Conservation (phyloP, 2,113 vertebrate species). For the Saccopteryx bilineata region DNA sequence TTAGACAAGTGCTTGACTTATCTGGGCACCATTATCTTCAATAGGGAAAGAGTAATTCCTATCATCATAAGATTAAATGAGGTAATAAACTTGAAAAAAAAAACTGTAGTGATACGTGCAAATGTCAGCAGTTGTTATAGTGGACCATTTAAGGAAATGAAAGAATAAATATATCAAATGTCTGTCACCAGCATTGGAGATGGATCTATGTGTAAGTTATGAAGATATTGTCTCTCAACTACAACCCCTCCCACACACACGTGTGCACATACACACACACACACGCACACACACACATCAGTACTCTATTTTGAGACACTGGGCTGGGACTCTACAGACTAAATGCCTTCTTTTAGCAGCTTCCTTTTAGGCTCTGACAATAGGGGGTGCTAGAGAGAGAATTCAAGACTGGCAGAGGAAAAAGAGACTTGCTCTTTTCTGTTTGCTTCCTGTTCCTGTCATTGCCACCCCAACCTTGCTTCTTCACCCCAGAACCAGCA, state of each 20-base stretch:
- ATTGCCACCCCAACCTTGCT: background rate
- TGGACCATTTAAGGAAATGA: background rate
- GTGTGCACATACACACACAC: background rate
- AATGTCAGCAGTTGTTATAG: background rate
- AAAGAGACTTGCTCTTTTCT: background rate
- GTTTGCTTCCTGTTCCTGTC: background rate
- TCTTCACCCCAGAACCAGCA: background rate
- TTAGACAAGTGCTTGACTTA: background rate
- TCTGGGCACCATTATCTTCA: background rate
- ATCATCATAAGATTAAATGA: constrained; percentile 34
- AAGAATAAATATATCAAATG: background rate
- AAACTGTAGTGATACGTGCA: background rate
- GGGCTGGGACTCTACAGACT: background rate
- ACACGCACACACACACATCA: background rate
- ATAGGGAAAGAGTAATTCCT: background rate
- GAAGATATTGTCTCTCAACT: background rate
- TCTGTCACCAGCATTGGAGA: background rate
- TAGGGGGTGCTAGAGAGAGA: background rate
- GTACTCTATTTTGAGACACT: background rate
- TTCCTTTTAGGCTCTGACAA: background rate
- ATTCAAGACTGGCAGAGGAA: background rate
- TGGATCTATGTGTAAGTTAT: background rate
- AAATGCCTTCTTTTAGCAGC: background rate
- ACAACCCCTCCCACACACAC: background rate
- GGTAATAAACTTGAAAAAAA: background rate